phyloP scores from a whole-genome alignment of 2,797 vertebrate genomes.

The Spheniscus humboldti region DNA sequence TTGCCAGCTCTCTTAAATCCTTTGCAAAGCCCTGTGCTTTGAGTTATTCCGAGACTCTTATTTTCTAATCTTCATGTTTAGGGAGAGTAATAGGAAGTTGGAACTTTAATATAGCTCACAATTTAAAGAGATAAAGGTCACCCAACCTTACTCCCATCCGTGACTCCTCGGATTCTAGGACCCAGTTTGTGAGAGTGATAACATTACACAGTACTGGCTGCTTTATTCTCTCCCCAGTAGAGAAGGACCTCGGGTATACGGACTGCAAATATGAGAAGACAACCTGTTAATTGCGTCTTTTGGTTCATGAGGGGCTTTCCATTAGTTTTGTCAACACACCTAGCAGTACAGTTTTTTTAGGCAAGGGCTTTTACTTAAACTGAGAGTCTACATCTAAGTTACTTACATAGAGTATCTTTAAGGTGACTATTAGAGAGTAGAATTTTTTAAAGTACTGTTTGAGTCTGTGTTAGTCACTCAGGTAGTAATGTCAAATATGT shows the following conservation, averaged over 20 bases:
- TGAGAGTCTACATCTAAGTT: not conserved
- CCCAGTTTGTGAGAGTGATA: not conserved
- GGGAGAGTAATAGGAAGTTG: not conserved
- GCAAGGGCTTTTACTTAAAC: not conserved
- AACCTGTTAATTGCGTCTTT: not conserved
- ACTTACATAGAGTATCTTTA: not conserved
- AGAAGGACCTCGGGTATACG: not conserved
- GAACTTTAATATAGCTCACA: not conserved
- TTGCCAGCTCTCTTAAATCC: not conserved
- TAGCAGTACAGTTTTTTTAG: not conserved
- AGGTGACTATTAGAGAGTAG: not conserved
- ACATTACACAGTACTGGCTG: not conserved
- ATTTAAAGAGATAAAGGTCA: not conserved
- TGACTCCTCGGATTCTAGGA: not conserved
- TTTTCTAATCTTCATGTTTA: not conserved
- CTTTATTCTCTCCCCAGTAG: not conserved
- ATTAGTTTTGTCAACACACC: not conserved
- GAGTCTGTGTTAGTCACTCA: not conserved
- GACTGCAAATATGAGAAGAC: not conserved
- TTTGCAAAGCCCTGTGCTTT: not conserved
- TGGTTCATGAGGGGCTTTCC: not conserved
- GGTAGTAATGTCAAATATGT: not conserved
- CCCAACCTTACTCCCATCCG: not conserved
- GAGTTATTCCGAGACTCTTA: not conserved
- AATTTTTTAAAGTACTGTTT: not conserved